phyloP scores from a whole-genome alignment of 2,113 vertebrate species.

The Motacilla tschutschensis region DNA sequence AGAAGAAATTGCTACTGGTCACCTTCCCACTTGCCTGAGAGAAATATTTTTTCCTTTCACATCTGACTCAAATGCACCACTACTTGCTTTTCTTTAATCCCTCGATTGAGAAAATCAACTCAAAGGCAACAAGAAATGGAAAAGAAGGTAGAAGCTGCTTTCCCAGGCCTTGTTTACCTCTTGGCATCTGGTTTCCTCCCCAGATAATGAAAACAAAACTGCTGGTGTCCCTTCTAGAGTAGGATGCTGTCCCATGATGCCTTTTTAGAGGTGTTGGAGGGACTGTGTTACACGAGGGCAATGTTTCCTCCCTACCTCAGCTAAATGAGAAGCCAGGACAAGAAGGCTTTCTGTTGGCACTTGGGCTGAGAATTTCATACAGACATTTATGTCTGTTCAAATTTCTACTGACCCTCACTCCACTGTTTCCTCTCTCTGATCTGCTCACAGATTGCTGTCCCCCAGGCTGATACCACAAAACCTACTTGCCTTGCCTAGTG shows the following conservation, averaged over 20 bases:
- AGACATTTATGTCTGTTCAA: not conserved
- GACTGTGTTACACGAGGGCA: not conserved
- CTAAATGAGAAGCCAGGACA: not conserved
- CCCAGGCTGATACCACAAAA: not conserved
- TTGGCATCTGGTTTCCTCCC: not conserved
- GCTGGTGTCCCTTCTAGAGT: not conserved
- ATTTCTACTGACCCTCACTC: not conserved
- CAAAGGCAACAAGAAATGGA: not conserved
- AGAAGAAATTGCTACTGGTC: not conserved
- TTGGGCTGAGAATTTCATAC: not conserved
- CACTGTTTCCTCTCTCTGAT: not conserved
- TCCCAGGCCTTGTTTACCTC: not conserved
- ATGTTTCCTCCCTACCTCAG: not conserved
- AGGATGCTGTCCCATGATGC: not conserved
- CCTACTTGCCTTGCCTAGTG: not conserved
- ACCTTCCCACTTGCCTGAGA: not conserved
- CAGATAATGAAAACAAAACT: not conserved
- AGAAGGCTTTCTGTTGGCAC: not conserved
- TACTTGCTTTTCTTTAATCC: not conserved
- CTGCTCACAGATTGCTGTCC: not conserved
- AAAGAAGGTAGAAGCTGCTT: not conserved
- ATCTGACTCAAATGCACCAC: not conserved
- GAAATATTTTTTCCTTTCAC: not conserved
- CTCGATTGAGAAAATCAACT: not conserved
- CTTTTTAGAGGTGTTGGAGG: not conserved